Conservation (phyloP, 2,113 vertebrate species). For the Myrmophylax atrothorax region DNA sequence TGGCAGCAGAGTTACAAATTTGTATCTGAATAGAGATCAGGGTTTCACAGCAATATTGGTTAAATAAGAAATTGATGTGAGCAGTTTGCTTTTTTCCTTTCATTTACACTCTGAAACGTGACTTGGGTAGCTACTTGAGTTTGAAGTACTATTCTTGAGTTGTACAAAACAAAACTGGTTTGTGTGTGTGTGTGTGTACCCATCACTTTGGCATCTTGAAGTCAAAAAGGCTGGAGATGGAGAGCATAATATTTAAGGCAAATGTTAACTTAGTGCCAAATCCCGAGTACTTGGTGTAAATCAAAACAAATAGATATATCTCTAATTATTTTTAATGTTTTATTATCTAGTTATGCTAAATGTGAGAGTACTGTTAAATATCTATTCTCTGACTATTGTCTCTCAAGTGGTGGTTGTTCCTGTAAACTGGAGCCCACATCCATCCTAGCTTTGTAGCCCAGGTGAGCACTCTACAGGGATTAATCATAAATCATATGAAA, state of each 20-base stretch:
- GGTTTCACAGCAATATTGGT: not conserved
- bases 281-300: not conserved
- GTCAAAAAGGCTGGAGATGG: not conserved
- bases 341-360: not conserved
- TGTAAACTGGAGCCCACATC: not conserved
- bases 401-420: not conserved
- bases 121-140: not conserved
- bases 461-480: not conserved
- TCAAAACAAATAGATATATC: not conserved
- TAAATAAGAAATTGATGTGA: not conserved
- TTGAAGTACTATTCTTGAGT: not conserved
- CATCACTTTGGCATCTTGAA: not conserved
- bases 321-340: not conserved
- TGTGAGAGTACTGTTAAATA: not conserved
- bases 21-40: not conserved
- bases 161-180: not conserved
- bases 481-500: not conserved
- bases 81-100: not conserved
- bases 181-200: rapidly evolving
- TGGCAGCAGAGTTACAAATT: not conserved
- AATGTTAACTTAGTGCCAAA: not conserved
- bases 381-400: not conserved
- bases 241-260: not conserved
- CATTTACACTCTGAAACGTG: not conserved
- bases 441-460: not conserved